Evolutionary conservation across 37 sponge, comb jelly and placozoan genomes (phyloP), one percentile per base, ranked within the genome.

Genomic region (Petrosia ficiformis): DNA sequence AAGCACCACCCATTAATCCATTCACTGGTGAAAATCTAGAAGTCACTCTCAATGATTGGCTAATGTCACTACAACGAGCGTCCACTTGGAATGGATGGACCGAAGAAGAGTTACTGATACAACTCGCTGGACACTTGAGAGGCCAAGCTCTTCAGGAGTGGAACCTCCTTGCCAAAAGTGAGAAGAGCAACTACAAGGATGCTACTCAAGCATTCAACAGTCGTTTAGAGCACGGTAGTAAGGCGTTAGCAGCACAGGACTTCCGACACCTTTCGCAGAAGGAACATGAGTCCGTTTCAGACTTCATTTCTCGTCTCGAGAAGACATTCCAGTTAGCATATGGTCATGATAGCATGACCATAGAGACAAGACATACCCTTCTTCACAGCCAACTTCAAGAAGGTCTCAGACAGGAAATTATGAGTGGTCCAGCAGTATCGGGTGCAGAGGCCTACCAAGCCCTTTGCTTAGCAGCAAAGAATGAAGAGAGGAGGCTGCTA

Each of bases 351-450:
- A 34, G 32, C 16, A 80, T 80, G 81, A 64, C 81, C 1, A 33
- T 1, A 52, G 73, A 80, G 36, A 80, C 81, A 30, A 29, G 73
- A 24, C 36, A 57, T 38, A 38, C 72, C n/a, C 73, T 80, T 43
- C 63, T 76, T 40, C 38, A 57, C 52, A 42, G 71, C 6, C 82
- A 81, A 32, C 19, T 81, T 35, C 74, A 74, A 22, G 82, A 81
- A 33, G 74, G 82, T n/a, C 35, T 82, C 8, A 54, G 61, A 24
- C 8, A 58, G 24, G 0, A 40, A 29, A 42, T 74, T 34, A 82
- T 83, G 76, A 57, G 57, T 40, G 26, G 68, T 29, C 71, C 84
- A 41, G 75, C 84, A 57, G 84, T 83, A 21, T 85, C 79, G 14
- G 86, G 86, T 64, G 77, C 78, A 4, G 22, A 8, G 25, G 29